phyloP scores from a whole-genome alignment of 2,888 invertebrate species.

The Brachynemurus nebulosus region DNA sequence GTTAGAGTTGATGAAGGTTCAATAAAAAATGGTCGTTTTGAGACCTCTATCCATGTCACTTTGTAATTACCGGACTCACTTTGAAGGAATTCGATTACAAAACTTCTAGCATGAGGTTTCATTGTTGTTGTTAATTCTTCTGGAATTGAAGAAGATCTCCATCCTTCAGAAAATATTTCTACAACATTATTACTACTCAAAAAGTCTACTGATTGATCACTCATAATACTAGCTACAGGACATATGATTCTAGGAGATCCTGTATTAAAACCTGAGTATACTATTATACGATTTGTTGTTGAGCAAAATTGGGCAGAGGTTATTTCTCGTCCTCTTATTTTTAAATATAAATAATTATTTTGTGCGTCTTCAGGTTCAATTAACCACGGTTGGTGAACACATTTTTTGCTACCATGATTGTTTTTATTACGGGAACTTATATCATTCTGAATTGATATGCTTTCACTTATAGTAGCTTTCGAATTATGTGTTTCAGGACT shows the following conservation, averaged over 20 bases:
- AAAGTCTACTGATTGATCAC: conserved; percentile 12
- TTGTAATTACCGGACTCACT: conserved; percentile 58
- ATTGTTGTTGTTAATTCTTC: conserved; percentile 26
- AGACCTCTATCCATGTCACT: conserved; percentile 67
- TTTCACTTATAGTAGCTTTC: conserved; percentile 33
- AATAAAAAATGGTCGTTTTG: conserved; percentile 46
- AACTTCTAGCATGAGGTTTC: conserved; percentile 49
- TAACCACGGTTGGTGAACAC: conserved; percentile 63
- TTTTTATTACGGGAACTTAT: conserved; percentile 37
- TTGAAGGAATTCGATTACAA: conserved; percentile 61
- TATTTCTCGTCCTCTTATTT: conserved; percentile 45
- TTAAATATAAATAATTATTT: conserved; percentile 56
- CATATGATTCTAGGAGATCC: conserved; percentile 50
- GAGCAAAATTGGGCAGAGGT: conserved; percentile 39
- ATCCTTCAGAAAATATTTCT: conserved; percentile 59
- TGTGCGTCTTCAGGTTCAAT: conserved; percentile 59
- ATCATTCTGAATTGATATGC: conserved; percentile 30
- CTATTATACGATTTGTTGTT: conserved; percentile 55
- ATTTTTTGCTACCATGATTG: conserved; percentile 32
- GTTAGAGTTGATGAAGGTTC: conserved; percentile 34
- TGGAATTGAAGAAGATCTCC: conserved; percentile 36
- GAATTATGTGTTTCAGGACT: conserved; percentile 41
- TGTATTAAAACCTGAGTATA: conserved; percentile 56
- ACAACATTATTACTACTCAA: conserved; percentile 31
- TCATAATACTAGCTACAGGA: conserved; percentile 35